phyloP scores from a whole-genome alignment of 2,888 invertebrate species.

The Rhagonycha fulva region DNA sequence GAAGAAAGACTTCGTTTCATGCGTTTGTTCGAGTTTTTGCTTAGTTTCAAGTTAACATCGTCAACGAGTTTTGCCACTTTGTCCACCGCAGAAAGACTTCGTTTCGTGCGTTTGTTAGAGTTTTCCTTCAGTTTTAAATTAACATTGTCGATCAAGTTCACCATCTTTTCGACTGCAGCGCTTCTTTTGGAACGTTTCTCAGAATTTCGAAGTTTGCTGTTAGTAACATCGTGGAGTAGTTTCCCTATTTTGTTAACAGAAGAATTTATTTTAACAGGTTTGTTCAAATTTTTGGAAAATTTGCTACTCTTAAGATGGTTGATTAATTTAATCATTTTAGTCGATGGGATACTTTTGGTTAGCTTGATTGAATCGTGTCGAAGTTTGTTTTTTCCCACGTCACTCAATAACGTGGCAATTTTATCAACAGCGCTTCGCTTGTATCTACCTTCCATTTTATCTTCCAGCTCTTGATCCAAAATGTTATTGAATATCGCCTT shows the following conservation, averaged over 20 bases:
- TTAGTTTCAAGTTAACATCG: neutral
- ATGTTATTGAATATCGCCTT: neutral
- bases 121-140: neutral
- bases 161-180: neutral
- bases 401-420: neutral
- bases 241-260: too few relatives aligned
- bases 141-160: neutral
- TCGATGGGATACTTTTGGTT: neutral
- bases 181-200: neutral
- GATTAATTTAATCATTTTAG: neutral
- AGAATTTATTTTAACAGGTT: neutral
- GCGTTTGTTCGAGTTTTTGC: neutral
- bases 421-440: neutral
- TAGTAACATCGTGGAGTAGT: neutral
- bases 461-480: neutral
- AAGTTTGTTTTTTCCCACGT: neutral
- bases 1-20: neutral
- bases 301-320: neutral
- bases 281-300: neutral
- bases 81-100: neutral
- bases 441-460: neutral
- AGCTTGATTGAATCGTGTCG: neutral
- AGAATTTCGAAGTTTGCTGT: neutral
- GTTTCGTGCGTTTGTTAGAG: neutral
- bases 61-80: neutral